Percentiles rank a stretch among this genome's conserved stretches.
Evolutionary conservation across 1,140 invertebrate species (phyloP).

Genomic region (Aphis gossypii): DNA sequence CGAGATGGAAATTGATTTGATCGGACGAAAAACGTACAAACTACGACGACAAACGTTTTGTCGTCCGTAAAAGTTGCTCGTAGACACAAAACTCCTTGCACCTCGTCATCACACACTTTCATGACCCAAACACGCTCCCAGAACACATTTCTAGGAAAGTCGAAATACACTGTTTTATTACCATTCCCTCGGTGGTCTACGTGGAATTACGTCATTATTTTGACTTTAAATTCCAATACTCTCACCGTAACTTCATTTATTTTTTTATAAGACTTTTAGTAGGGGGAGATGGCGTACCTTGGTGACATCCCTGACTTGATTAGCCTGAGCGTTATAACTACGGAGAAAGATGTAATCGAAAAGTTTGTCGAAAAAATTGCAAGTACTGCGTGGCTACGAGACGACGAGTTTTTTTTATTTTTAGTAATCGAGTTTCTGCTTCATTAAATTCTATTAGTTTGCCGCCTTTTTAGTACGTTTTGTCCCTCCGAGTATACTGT

Average conservation of each 20-base stretch:
- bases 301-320: neutral
- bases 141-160: neutral
- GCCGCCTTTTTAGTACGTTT: neutral
- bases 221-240: neutral
- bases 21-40: neutral
- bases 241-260: neutral
- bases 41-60: neutral
- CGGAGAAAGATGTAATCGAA: slow-evolving; percentile 10
- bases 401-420: slow-evolving; percentile 33
- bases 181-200: neutral
- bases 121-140: neutral
- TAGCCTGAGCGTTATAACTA: neutral
- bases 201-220: neutral
- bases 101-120: neutral
- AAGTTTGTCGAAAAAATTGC: slow-evolving; percentile 27
- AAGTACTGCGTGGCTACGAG: neutral
- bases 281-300: neutral
- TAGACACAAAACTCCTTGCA: neutral
- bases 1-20: neutral
- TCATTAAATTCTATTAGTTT: slow-evolving; percentile 50
- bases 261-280: neutral
- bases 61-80: neutral
- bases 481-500: neutral
- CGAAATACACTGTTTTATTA: neutral
- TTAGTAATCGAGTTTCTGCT: slow-evolving; percentile 52